Evolutionary conservation across 2,113 vertebrate species (phyloP).

Genomic region (Arothron firmamentum): DNA sequence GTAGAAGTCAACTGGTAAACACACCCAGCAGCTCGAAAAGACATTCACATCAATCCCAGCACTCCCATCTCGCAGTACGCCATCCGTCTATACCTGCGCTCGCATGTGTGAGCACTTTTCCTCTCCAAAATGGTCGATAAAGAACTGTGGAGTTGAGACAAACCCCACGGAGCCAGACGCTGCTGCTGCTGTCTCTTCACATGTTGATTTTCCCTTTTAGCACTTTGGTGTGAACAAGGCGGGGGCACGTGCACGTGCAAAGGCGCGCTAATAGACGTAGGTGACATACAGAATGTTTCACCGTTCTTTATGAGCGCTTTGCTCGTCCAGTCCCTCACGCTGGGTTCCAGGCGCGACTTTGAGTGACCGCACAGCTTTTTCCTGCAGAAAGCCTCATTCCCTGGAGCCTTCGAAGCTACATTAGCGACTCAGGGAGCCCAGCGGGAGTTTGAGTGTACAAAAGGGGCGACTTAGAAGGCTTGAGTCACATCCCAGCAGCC

Average conservation of each 20-base stretch:
- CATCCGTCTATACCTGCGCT: conserved; percentile 8
- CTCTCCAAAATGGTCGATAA: not conserved
- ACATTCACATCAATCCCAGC: conserved; percentile 47
- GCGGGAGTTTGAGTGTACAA: conserved; percentile 49
- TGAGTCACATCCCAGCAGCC: conserved; percentile 25
- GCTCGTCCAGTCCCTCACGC: conserved; percentile 12
- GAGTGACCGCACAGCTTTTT: conserved; percentile 20
- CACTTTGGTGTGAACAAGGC: conserved; percentile 19
- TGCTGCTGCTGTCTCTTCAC: conserved; percentile 20
- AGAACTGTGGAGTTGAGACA: conserved; percentile 17
- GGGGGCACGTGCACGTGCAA: conserved; percentile 18
- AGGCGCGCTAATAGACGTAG: conserved; percentile 14
- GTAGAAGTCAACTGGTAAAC: conserved; percentile 63
- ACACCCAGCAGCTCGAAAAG: conserved; percentile 59
- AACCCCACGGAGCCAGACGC: conserved; percentile 26
- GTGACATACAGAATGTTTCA: conserved; percentile 8
- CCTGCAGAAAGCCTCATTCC: not conserved
- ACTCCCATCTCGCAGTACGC: conserved; percentile 10
- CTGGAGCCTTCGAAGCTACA: conserved; percentile 42
- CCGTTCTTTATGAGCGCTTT: conserved; percentile 19
- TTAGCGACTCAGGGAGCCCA: conserved; percentile 49
- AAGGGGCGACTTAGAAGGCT: conserved; percentile 34
- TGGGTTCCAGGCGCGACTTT: conserved; percentile 37
- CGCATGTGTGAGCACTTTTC: conserved; percentile 6
- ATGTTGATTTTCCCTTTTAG: conserved; percentile 47